Evolutionary conservation across 2,797 vertebrate species (phyloP).

Genomic region (Harpagifer antarcticus): DNA sequence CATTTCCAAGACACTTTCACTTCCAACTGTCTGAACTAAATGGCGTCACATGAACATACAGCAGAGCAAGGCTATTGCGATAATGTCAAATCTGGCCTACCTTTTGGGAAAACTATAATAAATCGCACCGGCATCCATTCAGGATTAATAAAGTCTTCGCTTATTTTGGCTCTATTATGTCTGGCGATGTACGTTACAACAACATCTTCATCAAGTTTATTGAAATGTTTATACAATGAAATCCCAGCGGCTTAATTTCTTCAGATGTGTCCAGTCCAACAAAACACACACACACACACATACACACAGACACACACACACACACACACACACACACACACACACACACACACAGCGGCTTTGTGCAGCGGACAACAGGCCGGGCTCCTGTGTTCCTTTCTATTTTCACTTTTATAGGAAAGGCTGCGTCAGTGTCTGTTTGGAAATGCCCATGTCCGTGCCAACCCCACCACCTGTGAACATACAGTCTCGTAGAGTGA

Average conservation of each 20-base stretch:
- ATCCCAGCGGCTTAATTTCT: no score
- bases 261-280: background rate
- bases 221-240: background rate
- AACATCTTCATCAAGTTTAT: background rate
- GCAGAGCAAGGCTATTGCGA: background rate
- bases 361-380: constrained; percentile 17
- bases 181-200: background rate
- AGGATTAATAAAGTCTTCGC: background rate
- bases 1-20: background rate
- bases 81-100: background rate
- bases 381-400: constrained; percentile 56
- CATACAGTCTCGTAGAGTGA: constrained; percentile 52
- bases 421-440: constrained; percentile 68
- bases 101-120: constrained; percentile 8
- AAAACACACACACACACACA: constrained; percentile 17
- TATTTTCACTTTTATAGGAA: constrained; percentile 74
- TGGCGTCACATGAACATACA: background rate
- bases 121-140: background rate
- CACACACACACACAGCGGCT: constrained; percentile 23
- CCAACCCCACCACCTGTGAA: constrained; percentile 73
- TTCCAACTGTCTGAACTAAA: background rate
- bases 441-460: constrained; percentile 63
- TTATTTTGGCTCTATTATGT: background rate
- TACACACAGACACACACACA: constrained; percentile 10
- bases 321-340: constrained; percentile 13